These are phyloP conservation scores for Microcebus jonahi DNA, from an alignment of 2,113 vertebrate genomes.

Conservation along the genomic window DNA sequence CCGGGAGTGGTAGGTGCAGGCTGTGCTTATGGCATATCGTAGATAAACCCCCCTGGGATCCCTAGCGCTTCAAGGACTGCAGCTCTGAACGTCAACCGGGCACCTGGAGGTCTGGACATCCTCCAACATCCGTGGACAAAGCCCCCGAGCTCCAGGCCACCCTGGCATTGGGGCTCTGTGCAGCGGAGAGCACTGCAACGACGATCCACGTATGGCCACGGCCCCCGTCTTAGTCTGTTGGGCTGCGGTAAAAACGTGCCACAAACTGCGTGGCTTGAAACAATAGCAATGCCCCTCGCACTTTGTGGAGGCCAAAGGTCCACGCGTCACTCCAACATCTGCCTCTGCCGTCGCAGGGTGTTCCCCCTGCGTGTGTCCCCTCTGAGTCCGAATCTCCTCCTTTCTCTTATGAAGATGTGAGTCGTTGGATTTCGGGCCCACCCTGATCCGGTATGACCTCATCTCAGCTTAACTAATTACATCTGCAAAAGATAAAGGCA, in stretches of 20 bases:
- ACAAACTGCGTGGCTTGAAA: not conserved
- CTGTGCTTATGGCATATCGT: accelerated
- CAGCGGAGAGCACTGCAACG: accelerated
- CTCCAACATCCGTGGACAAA: not conserved
- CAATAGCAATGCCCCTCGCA: too few species aligned
- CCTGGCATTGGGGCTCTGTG: accelerated
- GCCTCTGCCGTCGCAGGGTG: not conserved
- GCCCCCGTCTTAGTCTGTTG: accelerated
- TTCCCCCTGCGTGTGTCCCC: accelerated
- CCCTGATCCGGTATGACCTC: not conserved
- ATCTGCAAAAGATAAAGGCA: not conserved
- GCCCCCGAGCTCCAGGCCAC: not conserved
- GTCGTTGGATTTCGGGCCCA: not conserved
- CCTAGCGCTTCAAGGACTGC: not conserved
- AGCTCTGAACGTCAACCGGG: not conserved
- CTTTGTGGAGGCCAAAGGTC: too few species aligned
- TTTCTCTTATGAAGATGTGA: not conserved
- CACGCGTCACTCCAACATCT: accelerated
- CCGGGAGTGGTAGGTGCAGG: accelerated
- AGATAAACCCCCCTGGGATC: not conserved
- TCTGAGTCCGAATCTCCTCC: not conserved
- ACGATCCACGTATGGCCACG: accelerated
- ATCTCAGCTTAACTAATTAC: not conserved
- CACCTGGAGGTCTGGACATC: not conserved
- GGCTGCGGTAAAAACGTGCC: too few species aligned